Evolutionary conservation across 2,888 invertebrate species (phyloP).

Genomic region (Metalampra italica): DNA sequence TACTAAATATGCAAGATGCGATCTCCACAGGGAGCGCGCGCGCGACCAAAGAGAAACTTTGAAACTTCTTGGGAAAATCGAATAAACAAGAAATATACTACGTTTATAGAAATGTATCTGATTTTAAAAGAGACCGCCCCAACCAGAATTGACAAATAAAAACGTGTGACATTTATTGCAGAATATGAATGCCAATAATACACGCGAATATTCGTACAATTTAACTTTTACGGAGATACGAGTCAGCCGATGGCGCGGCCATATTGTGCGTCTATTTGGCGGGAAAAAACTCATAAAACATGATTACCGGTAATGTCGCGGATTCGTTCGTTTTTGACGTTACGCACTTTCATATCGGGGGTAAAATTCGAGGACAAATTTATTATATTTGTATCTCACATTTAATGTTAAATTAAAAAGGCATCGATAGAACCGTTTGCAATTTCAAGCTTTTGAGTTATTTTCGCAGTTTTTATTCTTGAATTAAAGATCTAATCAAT

Average conservation of each 20-base stretch:
- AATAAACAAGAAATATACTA: too few relatives aligned
- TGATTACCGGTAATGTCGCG: constrained; percentile 64
- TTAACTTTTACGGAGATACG: constrained; percentile 61
- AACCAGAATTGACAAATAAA: background rate
- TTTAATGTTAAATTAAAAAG: too few relatives aligned
- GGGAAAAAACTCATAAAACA: constrained; percentile 65
- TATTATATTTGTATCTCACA: too few relatives aligned
- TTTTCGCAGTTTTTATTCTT: too few relatives aligned
- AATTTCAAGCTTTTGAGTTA: too few relatives aligned
- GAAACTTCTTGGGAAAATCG: too few relatives aligned
- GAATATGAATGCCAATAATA: constrained; percentile 16
- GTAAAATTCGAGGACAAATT: constrained; percentile 1
- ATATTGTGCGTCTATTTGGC: constrained; percentile 52
- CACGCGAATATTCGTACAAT: constrained; percentile 34
- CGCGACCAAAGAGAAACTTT: too few relatives aligned
- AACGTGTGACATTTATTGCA: constrained; percentile 11
- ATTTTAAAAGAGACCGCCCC: background rate
- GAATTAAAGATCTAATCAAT: too few relatives aligned
- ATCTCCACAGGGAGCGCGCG: too few relatives aligned
- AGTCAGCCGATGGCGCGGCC: constrained; percentile 45
- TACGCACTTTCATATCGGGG: constrained; percentile 29
- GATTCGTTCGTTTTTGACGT: constrained; percentile 54
- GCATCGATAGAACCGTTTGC: too few relatives aligned
- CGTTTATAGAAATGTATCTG: too few relatives aligned
- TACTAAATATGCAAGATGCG: too few relatives aligned